phyloP scores from a whole-genome alignment of 2,888 invertebrate genomes.

The Nycteola revayana region DNA sequence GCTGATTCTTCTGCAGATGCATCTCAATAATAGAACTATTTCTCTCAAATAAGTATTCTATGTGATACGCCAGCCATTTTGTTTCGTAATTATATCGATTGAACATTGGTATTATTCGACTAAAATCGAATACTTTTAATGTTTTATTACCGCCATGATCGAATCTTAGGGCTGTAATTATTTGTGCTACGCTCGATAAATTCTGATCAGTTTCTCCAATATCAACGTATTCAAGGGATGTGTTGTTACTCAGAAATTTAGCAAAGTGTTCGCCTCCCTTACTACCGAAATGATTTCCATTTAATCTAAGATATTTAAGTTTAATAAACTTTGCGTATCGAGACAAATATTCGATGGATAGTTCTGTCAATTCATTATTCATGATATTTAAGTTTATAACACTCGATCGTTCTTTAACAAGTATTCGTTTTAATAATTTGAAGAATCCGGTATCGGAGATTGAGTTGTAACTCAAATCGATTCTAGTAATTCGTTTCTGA shows the following conservation, averaged over 20 bases:
- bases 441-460: constrained; percentile 77
- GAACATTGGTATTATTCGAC: constrained; percentile 57
- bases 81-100: constrained; percentile 66
- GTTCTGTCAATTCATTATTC: constrained; percentile 76
- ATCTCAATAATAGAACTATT: constrained; percentile 74
- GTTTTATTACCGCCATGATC: constrained; percentile 58
- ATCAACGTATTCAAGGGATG: constrained; percentile 72
- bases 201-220: constrained; percentile 83
- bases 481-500: constrained; percentile 62
- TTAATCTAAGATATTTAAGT: constrained; percentile 76
- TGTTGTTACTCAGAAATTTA: constrained; percentile 67
- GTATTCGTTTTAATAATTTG: constrained; percentile 61
- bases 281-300: constrained; percentile 82
- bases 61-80: constrained; percentile 76
- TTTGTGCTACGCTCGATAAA: constrained; percentile 77
- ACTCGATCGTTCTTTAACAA: constrained; percentile 68
- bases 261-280: constrained; percentile 79
- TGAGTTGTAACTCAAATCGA: constrained; percentile 81
- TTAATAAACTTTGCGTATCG: constrained; percentile 60
- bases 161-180: constrained; percentile 68
- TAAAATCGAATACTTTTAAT: constrained; percentile 64
- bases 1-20: constrained; percentile 82
- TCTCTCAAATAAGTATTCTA: constrained; percentile 62
- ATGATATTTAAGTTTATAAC: constrained; percentile 79
- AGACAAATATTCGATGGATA: constrained; percentile 58